Base-by-base conservation (phyloP, 2,797 vertebrate species). In the Rhyacichthys aspro region DNA sequence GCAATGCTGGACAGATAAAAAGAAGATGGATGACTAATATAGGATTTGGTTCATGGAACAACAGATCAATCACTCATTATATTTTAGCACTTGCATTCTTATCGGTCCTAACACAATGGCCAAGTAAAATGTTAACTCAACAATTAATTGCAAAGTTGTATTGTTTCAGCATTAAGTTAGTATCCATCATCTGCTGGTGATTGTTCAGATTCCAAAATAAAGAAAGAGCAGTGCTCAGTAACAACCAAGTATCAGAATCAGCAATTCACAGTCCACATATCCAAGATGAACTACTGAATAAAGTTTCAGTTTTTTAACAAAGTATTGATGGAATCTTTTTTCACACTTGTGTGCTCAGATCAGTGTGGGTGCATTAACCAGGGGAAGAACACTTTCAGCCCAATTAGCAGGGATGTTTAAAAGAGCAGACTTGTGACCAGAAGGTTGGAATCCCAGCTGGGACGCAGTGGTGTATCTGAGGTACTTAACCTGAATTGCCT, bases 401-500 rank as follows among this genome's bases (percentile, higher is more conserved):
- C 89, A 92, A 92, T 93, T 92, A 92, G 89, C 81, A 80, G 70
- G 68, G 86, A 86, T 91, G 86, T 90, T 91, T 89, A 90, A 90
- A 89, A 84, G 87, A 87, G 43, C 91, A 91, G 88, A 88, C 88
- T 90, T 90, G 89, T 88, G 89, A 89, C 90, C 91, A 92, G 90
- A 92, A 92, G 91, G 91, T 90, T 85, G 79, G 78, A 84, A 88
- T 88, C 90, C 90, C 91, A 90, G 82, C 81, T 90, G 91, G 90
- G 87, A 87, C 81, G 12, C 74, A 41, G 39, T 69, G 70, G 78
- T 81, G 87, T 81, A 82, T 83, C 87, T 70, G 44, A 86, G 87
- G 82, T 90, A 90, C 91, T 92, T 92, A 92, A 92, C 90, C 90
- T 78, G 90, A 91, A 93, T 89, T 92, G 90, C 90, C 90, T 91